phyloP scores from a whole-genome alignment of 2,797 vertebrate species.

The Falco novaeseelandiae region DNA sequence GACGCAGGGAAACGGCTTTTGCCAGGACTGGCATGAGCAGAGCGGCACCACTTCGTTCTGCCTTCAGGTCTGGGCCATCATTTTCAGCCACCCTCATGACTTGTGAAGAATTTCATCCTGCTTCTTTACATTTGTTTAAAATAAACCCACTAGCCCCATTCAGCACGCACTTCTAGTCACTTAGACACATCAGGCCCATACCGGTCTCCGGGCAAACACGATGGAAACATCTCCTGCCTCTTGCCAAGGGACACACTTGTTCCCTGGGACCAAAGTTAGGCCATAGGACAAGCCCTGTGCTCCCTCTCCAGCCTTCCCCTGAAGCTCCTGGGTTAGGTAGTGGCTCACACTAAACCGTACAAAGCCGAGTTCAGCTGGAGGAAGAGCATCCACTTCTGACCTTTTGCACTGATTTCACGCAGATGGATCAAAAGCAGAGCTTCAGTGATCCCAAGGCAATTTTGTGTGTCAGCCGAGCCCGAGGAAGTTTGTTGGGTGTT shows the following conservation, averaged over 20 bases:
- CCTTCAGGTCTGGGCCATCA: neutral
- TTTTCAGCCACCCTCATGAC: neutral
- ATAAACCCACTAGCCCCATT: neutral
- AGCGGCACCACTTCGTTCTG: neutral
- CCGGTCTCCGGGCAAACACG: neutral
- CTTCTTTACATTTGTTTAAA: neutral
- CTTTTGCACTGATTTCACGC: neutral
- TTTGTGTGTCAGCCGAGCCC: neutral
- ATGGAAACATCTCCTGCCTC: neutral
- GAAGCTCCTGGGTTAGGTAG: neutral
- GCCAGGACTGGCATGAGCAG: neutral
- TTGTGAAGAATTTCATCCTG: neutral
- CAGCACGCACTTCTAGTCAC: neutral
- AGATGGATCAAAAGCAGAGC: neutral
- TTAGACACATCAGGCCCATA: neutral
- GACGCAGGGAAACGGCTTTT: neutral
- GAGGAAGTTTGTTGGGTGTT: neutral
- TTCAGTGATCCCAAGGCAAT: neutral
- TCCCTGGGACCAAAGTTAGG: neutral
- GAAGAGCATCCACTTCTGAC: neutral
- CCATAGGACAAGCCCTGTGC: neutral
- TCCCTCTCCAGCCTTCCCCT: neutral
- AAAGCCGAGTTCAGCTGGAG: fast-evolving
- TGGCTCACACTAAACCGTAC: neutral
- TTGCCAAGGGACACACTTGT: neutral